phyloP scores from a whole-genome alignment of 2,113 vertebrate genomes.

The Leptobrachium leishanense region DNA sequence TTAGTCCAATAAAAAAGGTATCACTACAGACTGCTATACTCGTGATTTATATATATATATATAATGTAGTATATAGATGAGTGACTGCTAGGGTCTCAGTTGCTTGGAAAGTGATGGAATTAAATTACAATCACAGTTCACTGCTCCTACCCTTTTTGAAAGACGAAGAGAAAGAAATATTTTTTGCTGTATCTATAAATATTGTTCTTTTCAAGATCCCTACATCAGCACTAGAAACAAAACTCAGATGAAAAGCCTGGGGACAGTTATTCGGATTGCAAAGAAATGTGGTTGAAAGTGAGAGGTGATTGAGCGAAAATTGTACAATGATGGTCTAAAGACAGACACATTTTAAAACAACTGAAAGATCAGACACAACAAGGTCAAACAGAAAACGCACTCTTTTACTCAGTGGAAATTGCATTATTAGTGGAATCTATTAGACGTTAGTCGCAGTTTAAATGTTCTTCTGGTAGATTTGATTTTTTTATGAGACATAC shows the following conservation, averaged over 20 bases:
- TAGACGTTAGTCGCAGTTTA: neutral
- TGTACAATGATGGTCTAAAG: slow-evolving; percentile 22
- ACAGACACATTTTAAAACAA: slow-evolving; percentile 10
- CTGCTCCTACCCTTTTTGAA: slow-evolving; percentile 58
- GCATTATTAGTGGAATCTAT: neutral
- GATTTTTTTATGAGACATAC: neutral
- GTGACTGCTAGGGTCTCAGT: slow-evolving; percentile 56
- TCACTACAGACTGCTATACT: too few species aligned
- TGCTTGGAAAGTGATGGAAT: slow-evolving; percentile 64
- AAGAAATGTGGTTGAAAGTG: slow-evolving; percentile 28
- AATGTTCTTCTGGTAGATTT: neutral
- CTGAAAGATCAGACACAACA: neutral
- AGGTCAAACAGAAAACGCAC: slow-evolving; percentile 7
- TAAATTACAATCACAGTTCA: slow-evolving; percentile 60
- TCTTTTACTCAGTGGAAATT: neutral
- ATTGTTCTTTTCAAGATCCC: slow-evolving; percentile 56
- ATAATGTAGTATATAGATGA: slow-evolving; percentile 50
- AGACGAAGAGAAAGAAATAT: slow-evolving; percentile 47
- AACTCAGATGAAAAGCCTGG: slow-evolving; percentile 17
- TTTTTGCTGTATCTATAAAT: slow-evolving; percentile 13
- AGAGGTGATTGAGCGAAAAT: slow-evolving; percentile 24
- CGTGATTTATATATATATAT: too few species aligned
- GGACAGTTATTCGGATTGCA: slow-evolving; percentile 3
- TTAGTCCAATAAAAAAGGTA: too few species aligned
- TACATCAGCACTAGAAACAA: slow-evolving; percentile 26